A percentile compares a stretch with the other conserved stretches of the same genome.
These are phyloP conservation scores for Botrylloides violaceus DNA, from an alignment of 23 tunicate genomes.

Conservation along the genomic window DNA sequence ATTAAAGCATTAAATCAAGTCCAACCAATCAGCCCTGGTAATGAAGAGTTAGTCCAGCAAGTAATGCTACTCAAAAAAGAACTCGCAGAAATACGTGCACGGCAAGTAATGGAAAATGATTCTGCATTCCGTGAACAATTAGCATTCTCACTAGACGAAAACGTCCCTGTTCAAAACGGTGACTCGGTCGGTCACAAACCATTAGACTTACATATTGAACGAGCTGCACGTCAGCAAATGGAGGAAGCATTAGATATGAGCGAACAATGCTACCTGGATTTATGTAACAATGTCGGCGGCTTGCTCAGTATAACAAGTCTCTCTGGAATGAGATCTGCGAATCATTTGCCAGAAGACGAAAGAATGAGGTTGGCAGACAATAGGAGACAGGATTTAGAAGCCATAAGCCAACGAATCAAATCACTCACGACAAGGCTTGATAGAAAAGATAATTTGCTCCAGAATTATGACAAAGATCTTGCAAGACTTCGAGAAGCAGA, in stretches of 20 bases:
- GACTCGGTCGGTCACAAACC: not conserved
- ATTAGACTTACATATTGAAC: conserved; percentile 56
- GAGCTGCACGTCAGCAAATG: conserved; percentile 51
- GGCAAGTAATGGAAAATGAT: conserved; percentile 82
- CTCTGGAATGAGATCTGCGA: conserved; percentile 34
- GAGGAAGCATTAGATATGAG: conserved; percentile 38
- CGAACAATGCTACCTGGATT: conserved; percentile 63
- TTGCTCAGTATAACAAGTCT: conserved; percentile 30
- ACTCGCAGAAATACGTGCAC: conserved; percentile 84
- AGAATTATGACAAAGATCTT: conserved; percentile 80
- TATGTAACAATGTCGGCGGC: conserved; percentile 46
- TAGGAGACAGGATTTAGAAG: conserved; percentile 46
- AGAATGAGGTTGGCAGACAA: conserved; percentile 26
- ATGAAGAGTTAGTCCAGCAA: conserved; percentile 76
- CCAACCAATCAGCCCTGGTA: conserved; percentile 69
- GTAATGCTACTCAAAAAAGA: conserved; percentile 81
- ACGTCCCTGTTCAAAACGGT: not conserved
- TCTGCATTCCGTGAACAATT: conserved; percentile 43
- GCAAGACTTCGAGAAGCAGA: conserved; percentile 44
- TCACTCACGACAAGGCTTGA: conserved; percentile 66
- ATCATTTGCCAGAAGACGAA: conserved; percentile 58
- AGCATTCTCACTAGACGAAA: conserved; percentile 9
- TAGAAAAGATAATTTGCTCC: conserved; percentile 80
- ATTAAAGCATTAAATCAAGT: conserved; percentile 76
- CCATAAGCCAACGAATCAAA: conserved; percentile 35